Conservation (phyloP, 2,888 invertebrate genomes). For the Stictocephala bisonia region DNA sequence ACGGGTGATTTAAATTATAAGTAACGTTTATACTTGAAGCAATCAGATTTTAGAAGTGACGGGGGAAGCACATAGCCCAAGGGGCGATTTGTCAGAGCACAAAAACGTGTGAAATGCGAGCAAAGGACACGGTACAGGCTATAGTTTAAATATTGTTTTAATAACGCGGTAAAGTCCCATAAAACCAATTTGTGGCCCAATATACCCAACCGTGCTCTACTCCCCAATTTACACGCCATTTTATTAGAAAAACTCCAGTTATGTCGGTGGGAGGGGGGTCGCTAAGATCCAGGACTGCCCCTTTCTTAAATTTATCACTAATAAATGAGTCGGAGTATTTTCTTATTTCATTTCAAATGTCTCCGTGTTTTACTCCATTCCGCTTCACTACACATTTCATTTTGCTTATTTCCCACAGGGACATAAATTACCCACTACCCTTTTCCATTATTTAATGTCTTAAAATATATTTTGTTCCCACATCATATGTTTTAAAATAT, state of each 20-base stretch:
- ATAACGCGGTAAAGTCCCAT: constrained; percentile 15
- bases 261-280: background rate
- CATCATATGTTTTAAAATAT: too few relatives aligned
- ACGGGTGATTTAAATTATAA: too few relatives aligned
- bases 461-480: too few relatives aligned
- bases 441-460: background rate
- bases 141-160: constrained; percentile 30
- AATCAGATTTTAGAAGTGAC: too few relatives aligned
- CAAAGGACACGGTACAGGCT: background rate
- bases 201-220: constrained; percentile 28
- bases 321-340: constrained; percentile 23
- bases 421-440: background rate
- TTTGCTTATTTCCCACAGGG: constrained; percentile 10
- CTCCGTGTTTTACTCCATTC: constrained; percentile 21
- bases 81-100: too few relatives aligned
- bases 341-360: constrained; percentile 17
- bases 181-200: constrained; percentile 31
- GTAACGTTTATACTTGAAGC: too few relatives aligned
- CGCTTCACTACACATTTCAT: constrained; percentile 13
- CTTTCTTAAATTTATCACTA: constrained; percentile 28
- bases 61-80: too few relatives aligned
- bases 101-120: too few relatives aligned
- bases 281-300: background rate
- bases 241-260: constrained; percentile 17
- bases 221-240: constrained; percentile 29